phyloP scores from a whole-genome alignment of 2,797 vertebrate genomes.

The Leptatherina wallacei region DNA sequence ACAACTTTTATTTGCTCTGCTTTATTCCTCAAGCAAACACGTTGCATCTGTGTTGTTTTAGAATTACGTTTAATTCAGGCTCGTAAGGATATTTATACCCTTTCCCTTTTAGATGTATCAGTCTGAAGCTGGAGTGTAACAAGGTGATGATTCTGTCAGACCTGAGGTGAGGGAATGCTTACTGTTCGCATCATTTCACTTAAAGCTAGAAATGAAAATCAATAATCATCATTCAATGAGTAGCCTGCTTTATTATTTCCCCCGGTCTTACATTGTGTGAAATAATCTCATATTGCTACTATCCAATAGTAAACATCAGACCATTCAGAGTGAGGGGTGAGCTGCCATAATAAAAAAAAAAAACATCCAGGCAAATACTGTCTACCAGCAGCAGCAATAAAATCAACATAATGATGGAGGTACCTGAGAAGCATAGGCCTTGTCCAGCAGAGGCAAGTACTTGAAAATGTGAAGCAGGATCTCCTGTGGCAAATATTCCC shows the following conservation, averaged over 20 bases:
- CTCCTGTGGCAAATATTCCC: conserved; percentile 87
- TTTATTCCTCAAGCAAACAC: not conserved
- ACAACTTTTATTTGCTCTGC: not conserved
- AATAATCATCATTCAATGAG: not conserved
- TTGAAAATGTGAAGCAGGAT: conserved; percentile 93
- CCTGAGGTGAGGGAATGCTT: not conserved
- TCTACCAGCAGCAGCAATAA: not conserved
- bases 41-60: not conserved
- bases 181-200: not conserved
- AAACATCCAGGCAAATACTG: not conserved
- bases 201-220: not conserved
- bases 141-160: not conserved
- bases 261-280: not conserved
- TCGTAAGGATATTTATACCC: not conserved
- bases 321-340: not conserved
- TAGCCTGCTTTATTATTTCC: not conserved
- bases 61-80: not conserved
- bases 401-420: not conserved
- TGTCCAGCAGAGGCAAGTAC: conserved; percentile 92
- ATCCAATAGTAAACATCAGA: not conserved
- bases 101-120: not conserved
- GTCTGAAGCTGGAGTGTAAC: not conserved
- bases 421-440: conserved; percentile 89
- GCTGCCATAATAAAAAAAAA: conserved; percentile 7
- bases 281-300: not conserved